phyloP scores from a whole-genome alignment of 2,797 vertebrate genomes.

The Manis javanica region DNA sequence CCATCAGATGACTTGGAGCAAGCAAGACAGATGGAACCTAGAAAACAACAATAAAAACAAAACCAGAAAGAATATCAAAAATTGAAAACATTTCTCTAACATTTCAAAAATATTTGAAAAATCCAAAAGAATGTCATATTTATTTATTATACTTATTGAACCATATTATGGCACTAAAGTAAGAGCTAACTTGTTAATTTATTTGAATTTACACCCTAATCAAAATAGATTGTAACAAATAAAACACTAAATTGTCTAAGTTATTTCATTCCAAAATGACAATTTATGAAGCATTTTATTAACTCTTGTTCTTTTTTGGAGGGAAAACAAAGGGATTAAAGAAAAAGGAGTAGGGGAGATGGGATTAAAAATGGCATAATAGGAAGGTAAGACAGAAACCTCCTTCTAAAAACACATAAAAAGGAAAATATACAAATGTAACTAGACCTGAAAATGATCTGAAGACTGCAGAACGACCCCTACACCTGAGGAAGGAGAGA shows the following conservation, averaged over 20 bases:
- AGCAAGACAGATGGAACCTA: slow-evolving; percentile 98
- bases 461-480: too few relatives aligned
- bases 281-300: slow-evolving; percentile 4
- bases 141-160: not conserved
- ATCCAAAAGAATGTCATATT: not conserved
- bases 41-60: not conserved
- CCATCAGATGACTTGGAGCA: slow-evolving; percentile 97
- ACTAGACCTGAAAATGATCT: too few relatives aligned
- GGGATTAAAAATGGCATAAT: too few relatives aligned
- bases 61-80: not conserved
- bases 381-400: too few relatives aligned
- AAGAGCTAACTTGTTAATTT: slow-evolving; percentile 10
- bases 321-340: slow-evolving; percentile 32
- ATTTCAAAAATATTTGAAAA: slow-evolving; percentile 31
- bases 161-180: slow-evolving; percentile 11
- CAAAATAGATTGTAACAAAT: slow-evolving; percentile 4
- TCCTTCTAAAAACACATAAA: too few relatives aligned
- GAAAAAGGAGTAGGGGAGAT: not conserved
- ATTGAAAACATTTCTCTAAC: not conserved
- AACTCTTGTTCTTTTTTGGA: slow-evolving; percentile 15
- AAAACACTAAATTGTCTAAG: not conserved
- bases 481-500: too few relatives aligned
- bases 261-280: slow-evolving; percentile 50
- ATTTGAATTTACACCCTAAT: slow-evolving; percentile 23
- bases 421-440: too few relatives aligned